phyloP scores from a whole-genome alignment of 1,140 invertebrate genomes.

The Cotesia glomerata region DNA sequence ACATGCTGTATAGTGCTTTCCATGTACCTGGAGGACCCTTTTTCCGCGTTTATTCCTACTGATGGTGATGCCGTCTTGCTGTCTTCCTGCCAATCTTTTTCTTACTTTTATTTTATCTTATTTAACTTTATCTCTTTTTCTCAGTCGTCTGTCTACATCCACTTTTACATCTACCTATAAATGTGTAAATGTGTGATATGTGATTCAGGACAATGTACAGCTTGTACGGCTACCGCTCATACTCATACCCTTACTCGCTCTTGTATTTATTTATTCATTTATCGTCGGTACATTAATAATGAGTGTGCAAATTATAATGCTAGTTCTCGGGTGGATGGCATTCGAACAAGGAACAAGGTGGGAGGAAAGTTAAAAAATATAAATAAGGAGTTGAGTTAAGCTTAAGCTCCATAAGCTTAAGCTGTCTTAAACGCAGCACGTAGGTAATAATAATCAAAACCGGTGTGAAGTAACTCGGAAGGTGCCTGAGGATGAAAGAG shows the following conservation, averaged over 20 bases:
- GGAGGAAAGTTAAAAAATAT: no score
- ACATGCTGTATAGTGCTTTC: constrained; percentile 19
- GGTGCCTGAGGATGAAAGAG: constrained; percentile 21
- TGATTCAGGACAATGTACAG: no score
- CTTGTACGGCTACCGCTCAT: no score
- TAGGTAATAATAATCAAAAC: constrained; percentile 17
- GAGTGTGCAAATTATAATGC: no score
- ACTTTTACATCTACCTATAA: no score
- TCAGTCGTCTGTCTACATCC: neutral
- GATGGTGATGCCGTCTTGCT: neutral
- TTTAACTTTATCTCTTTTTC: neutral
- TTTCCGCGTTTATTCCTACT: constrained; percentile 2
- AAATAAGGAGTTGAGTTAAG: no score
- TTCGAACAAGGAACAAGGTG: neutral
- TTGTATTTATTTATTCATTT: no score
- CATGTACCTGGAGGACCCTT: constrained; percentile 9
- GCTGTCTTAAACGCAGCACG: neutral
- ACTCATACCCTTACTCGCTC: no score
- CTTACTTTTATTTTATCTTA: neutral
- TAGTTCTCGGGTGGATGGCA: neutral
- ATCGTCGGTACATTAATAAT: no score
- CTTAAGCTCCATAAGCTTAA: neutral
- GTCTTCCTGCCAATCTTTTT: neutral
- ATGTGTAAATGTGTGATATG: no score
- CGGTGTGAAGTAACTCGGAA: constrained; percentile 25